Conservation (phyloP, 2,797 vertebrate genomes). For the Notoglanidium macrostoma region DNA sequence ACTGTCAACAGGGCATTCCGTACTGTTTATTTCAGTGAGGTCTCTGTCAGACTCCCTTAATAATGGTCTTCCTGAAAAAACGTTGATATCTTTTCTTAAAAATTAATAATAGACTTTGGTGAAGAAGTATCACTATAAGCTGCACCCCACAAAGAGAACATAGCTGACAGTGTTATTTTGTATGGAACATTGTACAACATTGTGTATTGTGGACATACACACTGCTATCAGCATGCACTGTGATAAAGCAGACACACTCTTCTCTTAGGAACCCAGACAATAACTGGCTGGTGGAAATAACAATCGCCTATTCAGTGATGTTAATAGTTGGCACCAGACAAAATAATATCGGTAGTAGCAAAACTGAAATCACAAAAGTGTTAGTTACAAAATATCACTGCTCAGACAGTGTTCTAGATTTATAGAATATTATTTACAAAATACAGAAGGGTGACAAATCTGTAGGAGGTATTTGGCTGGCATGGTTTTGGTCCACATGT, state of each 20-base stretch:
- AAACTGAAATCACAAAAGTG: not conserved
- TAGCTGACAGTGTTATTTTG: conserved; percentile 3
- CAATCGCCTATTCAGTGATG: not conserved
- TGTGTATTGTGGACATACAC: not conserved
- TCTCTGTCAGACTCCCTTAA: not conserved
- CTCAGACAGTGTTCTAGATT: not conserved
- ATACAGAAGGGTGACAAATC: not conserved
- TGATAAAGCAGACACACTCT: conserved; percentile 9
- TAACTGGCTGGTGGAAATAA: conserved; percentile 4
- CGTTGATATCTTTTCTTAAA: conserved; percentile 2
- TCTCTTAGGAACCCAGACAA: not conserved
- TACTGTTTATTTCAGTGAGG: not conserved
- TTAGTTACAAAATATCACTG: not conserved
- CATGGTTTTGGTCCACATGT: not conserved
- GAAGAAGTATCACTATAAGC: not conserved
- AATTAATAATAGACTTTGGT: not conserved
- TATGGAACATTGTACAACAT: conserved; percentile 13
- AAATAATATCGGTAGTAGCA: not conserved
- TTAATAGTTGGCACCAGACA: not conserved
- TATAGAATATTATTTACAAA: not conserved
- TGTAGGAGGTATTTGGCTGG: not conserved
- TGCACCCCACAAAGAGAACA: not conserved
- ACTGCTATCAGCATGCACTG: not conserved
- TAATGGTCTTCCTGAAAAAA: conserved; percentile 8
- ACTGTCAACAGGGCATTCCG: conserved; percentile 41